Conservation (phyloP, 1,140 invertebrate genomes). For the Pogonognathellus flavescens region DNA sequence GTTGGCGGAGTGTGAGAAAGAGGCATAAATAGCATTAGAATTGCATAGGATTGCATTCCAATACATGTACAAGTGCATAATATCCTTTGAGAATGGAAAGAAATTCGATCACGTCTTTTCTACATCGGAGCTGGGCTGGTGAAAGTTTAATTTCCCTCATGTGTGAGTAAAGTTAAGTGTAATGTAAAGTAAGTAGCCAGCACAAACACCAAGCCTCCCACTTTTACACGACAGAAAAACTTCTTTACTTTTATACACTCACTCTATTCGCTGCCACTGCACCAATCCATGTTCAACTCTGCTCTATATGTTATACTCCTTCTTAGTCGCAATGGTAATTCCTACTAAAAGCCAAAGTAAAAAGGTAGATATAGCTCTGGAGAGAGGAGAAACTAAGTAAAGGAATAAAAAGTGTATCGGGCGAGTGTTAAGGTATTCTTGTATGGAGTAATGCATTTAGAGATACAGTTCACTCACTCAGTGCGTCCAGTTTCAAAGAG, state of each 20-base stretch:
- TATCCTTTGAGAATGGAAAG: constrained; percentile 36
- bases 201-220: neutral
- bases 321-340: constrained; percentile 17
- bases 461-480: neutral
- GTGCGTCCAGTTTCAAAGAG: neutral
- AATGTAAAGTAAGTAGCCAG: neutral
- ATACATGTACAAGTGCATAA: constrained; percentile 26
- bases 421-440: too few relatives aligned
- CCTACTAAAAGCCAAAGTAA: constrained; percentile 6
- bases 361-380: neutral
- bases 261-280: neutral
- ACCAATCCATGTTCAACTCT: too few relatives aligned
- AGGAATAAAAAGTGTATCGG: neutral
- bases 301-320: too few relatives aligned
- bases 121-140: constrained; percentile 24
- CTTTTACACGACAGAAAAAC: too few relatives aligned
- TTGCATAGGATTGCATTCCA: constrained; percentile 30
- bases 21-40: neutral
- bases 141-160: constrained; percentile 47
- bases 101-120: constrained; percentile 30
- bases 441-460: neutral
- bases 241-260: too few relatives aligned
- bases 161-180: neutral
- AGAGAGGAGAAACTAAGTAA: too few relatives aligned
- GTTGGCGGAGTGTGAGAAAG: neutral